Evolutionary conservation across 2,797 vertebrate genomes (phyloP), one percentile per base, ranked within the genome.

Genomic region (Setipinna tenuifilis): DNA sequence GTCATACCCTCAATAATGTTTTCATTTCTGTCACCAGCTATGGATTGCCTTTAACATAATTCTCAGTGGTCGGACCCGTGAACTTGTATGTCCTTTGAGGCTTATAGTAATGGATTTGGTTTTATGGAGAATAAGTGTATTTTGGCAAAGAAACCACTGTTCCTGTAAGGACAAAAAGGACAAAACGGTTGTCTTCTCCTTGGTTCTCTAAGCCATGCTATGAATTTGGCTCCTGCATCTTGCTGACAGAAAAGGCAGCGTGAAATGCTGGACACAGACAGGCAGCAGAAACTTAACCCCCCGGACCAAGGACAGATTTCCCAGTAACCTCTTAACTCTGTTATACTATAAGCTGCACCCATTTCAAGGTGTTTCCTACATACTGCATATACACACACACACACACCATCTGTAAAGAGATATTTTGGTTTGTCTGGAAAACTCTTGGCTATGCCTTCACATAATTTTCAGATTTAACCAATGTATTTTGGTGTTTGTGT

Each of bases 101-200:
- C 57, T 68, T 85, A 23, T 48, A 44, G 31, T 80, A 85, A 87
- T 87, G 59, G 71, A 65, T 83, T 31, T 68, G 28, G 19, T 50
- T 75, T 48, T 31, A 35, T 78, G 61, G 83, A 83, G 31, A 81
- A n/a, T 41, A 78, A 78, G 71, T 78, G 58, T 65, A 25, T 80
- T 86, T 44, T 82, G 82, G 41, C 19, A 48, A 48, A 41, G 71
- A 44, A 25, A 44, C 71, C 17, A 21, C 35, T 44, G 35, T 78
- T 78, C 17, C 71, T 78, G 6, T 21, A 44, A 71, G 68, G 68
- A 71, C 62, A 68, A 16, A 68, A 68, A 75, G 68, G 68, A 75
- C 71, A 78, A 21, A 44, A 44, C 44, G 71, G 71, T 19, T 44
- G 71, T 78, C 71, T 78, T 6, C 71, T 78, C 71, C 71, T 16